Conservation (phyloP, 1,140 invertebrate genomes). For the Platyscapa corneri region DNA sequence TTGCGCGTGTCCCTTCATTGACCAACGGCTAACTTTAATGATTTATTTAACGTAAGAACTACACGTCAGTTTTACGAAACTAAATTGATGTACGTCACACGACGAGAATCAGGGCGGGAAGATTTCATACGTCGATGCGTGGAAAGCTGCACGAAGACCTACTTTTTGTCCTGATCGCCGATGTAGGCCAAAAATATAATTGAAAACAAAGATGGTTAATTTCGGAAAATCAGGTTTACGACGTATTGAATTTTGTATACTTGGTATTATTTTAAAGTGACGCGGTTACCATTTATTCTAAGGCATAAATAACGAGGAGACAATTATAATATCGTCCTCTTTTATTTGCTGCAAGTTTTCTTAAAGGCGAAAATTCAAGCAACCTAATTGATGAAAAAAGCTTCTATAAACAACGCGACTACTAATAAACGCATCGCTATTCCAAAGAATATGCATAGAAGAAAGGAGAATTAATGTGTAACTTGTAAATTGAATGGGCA, state of each 20-base stretch:
- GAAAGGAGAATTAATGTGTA: too few relatives aligned
- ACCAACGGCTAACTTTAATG: too few relatives aligned
- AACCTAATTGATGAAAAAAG: background rate
- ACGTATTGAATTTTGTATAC: background rate
- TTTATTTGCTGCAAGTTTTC: too few relatives aligned
- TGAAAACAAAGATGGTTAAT: background rate
- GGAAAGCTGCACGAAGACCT: background rate
- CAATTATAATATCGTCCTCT: too few relatives aligned
- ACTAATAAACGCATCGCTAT: too few relatives aligned
- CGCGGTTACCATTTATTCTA: too few relatives aligned
- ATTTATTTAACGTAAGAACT: background rate
- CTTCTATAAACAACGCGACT: too few relatives aligned
- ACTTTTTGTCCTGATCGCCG: background rate
- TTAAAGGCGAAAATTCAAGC: background rate
- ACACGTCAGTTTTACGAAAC: background rate
- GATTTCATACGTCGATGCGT: background rate
- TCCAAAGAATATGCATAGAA: too few relatives aligned
- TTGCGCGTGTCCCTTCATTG: too few relatives aligned
- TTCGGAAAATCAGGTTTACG: background rate
- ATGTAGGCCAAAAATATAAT: background rate
- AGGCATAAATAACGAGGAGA: too few relatives aligned
- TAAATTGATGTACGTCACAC: background rate
- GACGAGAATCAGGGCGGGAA: background rate
- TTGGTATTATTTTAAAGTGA: background rate
- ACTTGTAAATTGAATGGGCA: too few relatives aligned